A percentile compares a stretch with the other conserved stretches of the same genome.
Conservation (phyloP, 2,113 vertebrate species). For the Cynopterus brachyotis region DNA sequence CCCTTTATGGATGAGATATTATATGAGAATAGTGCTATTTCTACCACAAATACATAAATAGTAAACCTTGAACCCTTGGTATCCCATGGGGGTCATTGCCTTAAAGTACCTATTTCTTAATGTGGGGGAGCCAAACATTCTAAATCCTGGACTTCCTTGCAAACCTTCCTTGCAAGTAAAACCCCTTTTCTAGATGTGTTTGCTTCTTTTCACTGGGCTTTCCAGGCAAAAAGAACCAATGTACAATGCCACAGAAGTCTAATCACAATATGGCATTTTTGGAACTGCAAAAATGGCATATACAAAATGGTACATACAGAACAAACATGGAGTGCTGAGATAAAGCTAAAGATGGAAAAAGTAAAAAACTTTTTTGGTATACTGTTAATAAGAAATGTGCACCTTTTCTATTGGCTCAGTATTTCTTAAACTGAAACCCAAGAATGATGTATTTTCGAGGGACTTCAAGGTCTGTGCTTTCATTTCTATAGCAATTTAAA, state of each 20-base stretch:
- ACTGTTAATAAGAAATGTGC: conserved; percentile 4
- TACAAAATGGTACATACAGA: conserved; percentile 8
- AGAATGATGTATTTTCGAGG: background rate
- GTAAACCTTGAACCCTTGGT: background rate
- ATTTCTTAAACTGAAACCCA: background rate
- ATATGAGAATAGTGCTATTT: background rate
- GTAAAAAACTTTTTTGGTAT: background rate
- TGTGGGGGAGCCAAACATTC: background rate
- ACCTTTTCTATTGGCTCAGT: background rate
- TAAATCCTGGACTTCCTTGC: background rate
- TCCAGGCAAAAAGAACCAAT: conserved; percentile 22
- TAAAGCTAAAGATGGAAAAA: background rate
- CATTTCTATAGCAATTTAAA: background rate
- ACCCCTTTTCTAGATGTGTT: conserved; percentile 14
- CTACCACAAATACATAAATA: background rate
- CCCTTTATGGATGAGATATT: background rate
- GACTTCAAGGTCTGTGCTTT: background rate
- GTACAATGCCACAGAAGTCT: conserved; percentile 17
- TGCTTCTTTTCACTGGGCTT: background rate
- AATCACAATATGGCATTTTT: conserved; percentile 39
- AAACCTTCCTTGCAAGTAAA: conserved; percentile 26
- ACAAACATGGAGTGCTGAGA: background rate
- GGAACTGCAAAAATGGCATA: conserved; percentile 25
- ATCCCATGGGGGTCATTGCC: background rate
- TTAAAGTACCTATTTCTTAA: background rate